These are phyloP conservation scores for Barnardius zonarius DNA, from an alignment of 2,113 vertebrate species.

Conservation along the genomic window DNA sequence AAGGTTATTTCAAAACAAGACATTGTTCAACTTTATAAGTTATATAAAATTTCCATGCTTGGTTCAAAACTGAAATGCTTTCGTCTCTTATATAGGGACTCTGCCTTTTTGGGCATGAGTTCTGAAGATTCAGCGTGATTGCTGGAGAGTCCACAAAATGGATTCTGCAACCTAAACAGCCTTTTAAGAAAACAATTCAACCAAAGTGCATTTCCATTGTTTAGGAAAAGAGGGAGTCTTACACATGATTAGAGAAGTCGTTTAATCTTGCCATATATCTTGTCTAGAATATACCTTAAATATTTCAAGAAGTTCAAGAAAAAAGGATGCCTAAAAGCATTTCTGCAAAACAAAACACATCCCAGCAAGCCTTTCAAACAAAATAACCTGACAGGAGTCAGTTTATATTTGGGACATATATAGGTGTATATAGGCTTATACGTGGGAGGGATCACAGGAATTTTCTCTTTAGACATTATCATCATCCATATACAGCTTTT, in stretches of 20 bases:
- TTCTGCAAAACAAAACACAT: not conserved
- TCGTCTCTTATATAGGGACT: not conserved
- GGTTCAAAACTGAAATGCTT: not conserved
- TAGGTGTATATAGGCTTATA: not conserved
- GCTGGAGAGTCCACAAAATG: accelerated
- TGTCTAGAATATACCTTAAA: not conserved
- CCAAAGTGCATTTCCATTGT: not conserved
- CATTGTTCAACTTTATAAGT: not conserved
- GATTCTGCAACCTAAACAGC: not conserved
- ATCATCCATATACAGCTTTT: not conserved
- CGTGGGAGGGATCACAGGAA: not conserved
- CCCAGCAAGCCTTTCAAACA: not conserved
- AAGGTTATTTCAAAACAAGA: not conserved
- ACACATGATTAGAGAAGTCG: not conserved
- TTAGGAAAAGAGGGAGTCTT: not conserved
- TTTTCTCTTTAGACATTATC: not conserved
- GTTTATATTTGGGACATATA: not conserved
- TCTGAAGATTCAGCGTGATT: not conserved
- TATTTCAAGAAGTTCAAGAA: not conserved
- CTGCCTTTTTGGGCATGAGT: not conserved
- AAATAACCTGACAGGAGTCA: not conserved
- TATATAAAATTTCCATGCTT: not conserved
- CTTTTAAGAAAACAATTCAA: not conserved
- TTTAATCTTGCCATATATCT: not conserved
- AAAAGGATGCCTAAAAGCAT: not conserved